These are phyloP conservation scores for Lutjanus erythropterus DNA, from an alignment of 2,113 vertebrate genomes.

Conservation along the genomic window DNA sequence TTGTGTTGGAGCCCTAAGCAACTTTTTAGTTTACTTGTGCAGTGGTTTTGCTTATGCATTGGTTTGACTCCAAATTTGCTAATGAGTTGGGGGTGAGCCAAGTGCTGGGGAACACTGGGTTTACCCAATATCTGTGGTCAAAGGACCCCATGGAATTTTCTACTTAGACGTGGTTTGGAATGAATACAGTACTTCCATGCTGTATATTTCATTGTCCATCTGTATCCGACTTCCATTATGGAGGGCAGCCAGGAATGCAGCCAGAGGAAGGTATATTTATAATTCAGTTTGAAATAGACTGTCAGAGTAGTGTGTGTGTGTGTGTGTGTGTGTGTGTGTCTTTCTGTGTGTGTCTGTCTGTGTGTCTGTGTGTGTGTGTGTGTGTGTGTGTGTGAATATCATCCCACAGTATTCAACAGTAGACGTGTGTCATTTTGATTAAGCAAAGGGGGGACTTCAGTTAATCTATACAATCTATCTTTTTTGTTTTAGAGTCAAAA, in stretches of 20 bases:
- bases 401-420: too few species aligned
- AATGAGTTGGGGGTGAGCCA: background rate
- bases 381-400: too few species aligned
- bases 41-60: background rate
- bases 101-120: background rate
- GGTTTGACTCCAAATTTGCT: background rate
- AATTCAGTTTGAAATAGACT: conserved; percentile 25
- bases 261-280: conserved; percentile 7
- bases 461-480: too few species aligned
- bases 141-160: background rate
- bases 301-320: too few species aligned
- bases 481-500: too few species aligned
- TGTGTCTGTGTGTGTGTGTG: too few species aligned
- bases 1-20: background rate
- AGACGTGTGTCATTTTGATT: too few species aligned
- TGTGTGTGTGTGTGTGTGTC: too few species aligned
- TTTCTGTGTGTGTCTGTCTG: too few species aligned
- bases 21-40: background rate
- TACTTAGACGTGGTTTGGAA: background rate
- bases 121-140: background rate
- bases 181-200: background rate
- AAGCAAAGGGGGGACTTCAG: too few species aligned
- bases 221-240: background rate
- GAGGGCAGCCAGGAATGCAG: conserved; percentile 1
- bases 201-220: conserved; percentile 14